Evolutionary conservation across 1,140 invertebrate genomes (phyloP).

Genomic region (Chionoecetes opilio): DNA sequence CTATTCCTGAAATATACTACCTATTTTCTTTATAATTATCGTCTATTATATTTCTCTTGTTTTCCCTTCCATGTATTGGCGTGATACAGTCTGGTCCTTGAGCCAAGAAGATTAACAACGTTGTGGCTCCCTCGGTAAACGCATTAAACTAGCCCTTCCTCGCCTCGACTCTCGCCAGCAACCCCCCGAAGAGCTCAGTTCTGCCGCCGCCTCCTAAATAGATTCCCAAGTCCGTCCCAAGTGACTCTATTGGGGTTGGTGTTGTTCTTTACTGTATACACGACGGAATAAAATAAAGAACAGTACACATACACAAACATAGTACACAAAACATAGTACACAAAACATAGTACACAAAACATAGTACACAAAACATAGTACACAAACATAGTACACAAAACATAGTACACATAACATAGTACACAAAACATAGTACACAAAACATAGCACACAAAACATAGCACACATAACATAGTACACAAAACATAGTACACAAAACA

Average conservation of each 20-base stretch:
- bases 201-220: conserved; percentile 1
- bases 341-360: too few species aligned
- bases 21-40: not conserved
- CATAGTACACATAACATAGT: too few species aligned
- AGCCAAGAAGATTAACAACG: conserved; percentile 19
- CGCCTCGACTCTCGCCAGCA: conserved; percentile 1
- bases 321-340: too few species aligned
- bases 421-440: too few species aligned
- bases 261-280: not conserved
- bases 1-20: not conserved
- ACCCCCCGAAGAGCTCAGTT: not conserved
- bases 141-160: not conserved
- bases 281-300: not conserved
- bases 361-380: too few species aligned
- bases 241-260: not conserved
- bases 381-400: too few species aligned
- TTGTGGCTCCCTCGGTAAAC: conserved; percentile 27
- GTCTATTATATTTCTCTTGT: not conserved
- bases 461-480: too few species aligned
- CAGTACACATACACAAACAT: too few species aligned
- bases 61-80: not conserved
- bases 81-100: not conserved
- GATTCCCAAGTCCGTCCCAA: not conserved
- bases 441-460: too few species aligned
- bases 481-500: too few species aligned